These are phyloP conservation scores for Loxodonta africana DNA, from an alignment of 2,113 vertebrate species.

Conservation along the genomic window DNA sequence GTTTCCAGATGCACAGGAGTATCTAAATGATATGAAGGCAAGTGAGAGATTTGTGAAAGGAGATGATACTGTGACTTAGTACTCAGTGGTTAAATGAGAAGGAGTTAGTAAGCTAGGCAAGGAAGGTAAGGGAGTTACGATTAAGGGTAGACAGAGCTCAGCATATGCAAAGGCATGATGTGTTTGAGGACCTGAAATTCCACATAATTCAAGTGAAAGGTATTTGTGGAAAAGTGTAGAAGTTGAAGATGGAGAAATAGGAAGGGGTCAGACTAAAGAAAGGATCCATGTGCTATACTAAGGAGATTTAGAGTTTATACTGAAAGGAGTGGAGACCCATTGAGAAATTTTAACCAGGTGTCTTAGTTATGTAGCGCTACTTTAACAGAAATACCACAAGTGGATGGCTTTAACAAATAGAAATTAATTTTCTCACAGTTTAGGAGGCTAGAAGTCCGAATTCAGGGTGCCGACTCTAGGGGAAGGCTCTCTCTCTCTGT, in stretches of 20 bases:
- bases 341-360: not conserved
- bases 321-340: not conserved
- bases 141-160: not conserved
- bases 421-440: too few relatives aligned
- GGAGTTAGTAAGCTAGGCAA: not conserved
- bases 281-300: not conserved
- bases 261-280: not conserved
- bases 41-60: not conserved
- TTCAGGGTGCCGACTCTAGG: too few relatives aligned
- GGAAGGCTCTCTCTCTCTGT: too few relatives aligned
- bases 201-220: not conserved
- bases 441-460: too few relatives aligned
- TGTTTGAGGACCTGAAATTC: not conserved
- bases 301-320: not conserved
- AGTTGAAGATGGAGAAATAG: not conserved
- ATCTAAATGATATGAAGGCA: not conserved
- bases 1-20: not conserved
- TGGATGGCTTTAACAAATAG: too few relatives aligned
- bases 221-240: not conserved
- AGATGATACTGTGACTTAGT: not conserved
- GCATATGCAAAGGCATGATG: not conserved
- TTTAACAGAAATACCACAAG: too few relatives aligned
- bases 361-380: too few relatives aligned
- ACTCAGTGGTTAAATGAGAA: not conserved
- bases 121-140: not conserved